A percentile compares a stretch with the other conserved stretches of the same genome.
Conservation (phyloP, 2,888 invertebrate genomes). For the Euplagia quadripunctaria region DNA sequence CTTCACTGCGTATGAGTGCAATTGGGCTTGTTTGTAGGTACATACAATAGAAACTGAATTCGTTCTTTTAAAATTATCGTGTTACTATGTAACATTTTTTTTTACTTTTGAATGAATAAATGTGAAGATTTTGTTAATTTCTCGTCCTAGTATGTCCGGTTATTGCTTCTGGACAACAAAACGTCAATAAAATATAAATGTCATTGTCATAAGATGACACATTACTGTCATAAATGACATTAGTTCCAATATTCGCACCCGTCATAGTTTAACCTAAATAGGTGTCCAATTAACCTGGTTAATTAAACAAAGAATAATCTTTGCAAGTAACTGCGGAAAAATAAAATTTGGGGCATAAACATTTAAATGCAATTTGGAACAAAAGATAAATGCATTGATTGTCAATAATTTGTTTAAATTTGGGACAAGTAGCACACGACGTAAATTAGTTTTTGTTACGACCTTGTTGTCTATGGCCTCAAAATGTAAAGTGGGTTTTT, state of each 20-base stretch:
- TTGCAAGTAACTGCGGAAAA: conserved; percentile 66
- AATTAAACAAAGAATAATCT: conserved; percentile 71
- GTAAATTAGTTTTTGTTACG: conserved; percentile 5
- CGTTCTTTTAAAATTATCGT: background rate
- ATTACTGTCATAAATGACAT: background rate
- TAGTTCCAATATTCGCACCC: conserved; percentile 14
- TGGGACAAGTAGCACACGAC: conserved; percentile 32
- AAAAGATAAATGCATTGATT: conserved; percentile 58
- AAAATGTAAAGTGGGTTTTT: conserved; percentile 3
- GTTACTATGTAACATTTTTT: conserved; percentile 9
- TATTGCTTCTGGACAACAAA: background rate
- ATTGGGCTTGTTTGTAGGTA: background rate
- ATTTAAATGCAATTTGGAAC: conserved; percentile 77
- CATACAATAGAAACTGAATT: background rate
- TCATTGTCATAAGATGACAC: background rate
- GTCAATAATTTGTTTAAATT: conserved; percentile 46
- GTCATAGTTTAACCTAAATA: conserved; percentile 69
- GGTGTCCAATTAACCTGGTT: conserved; percentile 75
- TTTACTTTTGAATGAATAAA: too few relatives aligned
- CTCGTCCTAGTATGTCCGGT: background rate
- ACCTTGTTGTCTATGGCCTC: conserved; percentile 17
- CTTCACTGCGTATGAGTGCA: conserved; percentile 17
- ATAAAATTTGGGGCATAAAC: conserved; percentile 74
- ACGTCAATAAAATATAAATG: background rate
- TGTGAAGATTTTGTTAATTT: too few relatives aligned